These are phyloP conservation scores for Sturmia bella DNA, from an alignment of 2,888 invertebrate species.

Conservation along the genomic window DNA sequence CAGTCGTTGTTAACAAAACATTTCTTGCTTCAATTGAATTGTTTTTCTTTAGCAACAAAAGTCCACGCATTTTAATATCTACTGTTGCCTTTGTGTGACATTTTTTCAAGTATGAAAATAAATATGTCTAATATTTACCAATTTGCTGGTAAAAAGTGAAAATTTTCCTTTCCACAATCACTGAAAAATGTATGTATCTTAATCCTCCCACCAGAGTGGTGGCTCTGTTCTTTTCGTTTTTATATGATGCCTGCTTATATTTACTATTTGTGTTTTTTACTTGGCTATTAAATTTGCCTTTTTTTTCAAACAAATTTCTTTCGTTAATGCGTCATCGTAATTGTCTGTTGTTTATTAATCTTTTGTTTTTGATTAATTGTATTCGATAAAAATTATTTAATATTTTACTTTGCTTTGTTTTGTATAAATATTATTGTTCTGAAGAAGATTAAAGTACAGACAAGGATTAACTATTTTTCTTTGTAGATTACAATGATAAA, in stretches of 20 bases:
- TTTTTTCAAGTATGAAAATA: too few species aligned
- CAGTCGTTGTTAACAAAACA: too few species aligned
- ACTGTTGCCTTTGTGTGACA: too few species aligned
- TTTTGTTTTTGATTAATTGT: slow-evolving; percentile 47
- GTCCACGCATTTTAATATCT: too few species aligned
- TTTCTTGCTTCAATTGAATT: too few species aligned
- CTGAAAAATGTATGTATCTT: too few species aligned
- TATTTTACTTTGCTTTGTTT: slow-evolving; percentile 10
- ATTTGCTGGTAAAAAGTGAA: too few species aligned
- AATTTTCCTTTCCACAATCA: too few species aligned
- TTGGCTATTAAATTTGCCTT: slow-evolving; percentile 2
- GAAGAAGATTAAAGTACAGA: slow-evolving; percentile 10
- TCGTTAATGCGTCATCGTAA: slow-evolving; percentile 24
- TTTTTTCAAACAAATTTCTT: slow-evolving; percentile 28
- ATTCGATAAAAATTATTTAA: slow-evolving; percentile 23
- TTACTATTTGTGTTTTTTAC: not conserved
- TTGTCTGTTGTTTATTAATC: slow-evolving; percentile 14
- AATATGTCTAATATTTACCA: too few species aligned
- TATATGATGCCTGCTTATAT: not conserved
- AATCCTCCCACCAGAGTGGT: too few species aligned
- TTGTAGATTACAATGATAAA: slow-evolving; percentile 10
- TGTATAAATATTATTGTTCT: slow-evolving; percentile 35
- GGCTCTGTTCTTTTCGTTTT: slow-evolving; percentile 13
- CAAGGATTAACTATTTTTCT: slow-evolving; percentile 43
- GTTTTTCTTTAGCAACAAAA: too few species aligned